These are phyloP conservation scores for Oxystoma pomonae DNA, from an alignment of 2,888 invertebrate species.

Conservation along the genomic window DNA sequence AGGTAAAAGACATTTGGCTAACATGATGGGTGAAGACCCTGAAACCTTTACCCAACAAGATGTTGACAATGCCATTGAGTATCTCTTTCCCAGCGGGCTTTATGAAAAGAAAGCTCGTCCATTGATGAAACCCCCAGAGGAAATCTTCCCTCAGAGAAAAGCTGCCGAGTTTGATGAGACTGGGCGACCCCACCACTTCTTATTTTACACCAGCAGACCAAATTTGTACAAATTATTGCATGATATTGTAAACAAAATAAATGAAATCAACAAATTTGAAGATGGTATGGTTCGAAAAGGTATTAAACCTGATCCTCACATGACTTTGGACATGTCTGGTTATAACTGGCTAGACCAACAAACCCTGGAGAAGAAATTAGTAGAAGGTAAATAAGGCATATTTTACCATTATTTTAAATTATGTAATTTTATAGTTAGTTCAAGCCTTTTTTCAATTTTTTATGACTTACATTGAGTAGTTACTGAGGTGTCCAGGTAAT, in stretches of 20 bases:
- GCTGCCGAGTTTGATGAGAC: conserved; percentile 86
- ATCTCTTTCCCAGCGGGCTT: conserved; percentile 94
- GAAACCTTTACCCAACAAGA: conserved; percentile 84
- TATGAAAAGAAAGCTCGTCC: conserved; percentile 83
- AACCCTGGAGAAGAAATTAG: conserved; percentile 56
- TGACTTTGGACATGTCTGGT: conserved; percentile 51
- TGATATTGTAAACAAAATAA: conserved; percentile 66
- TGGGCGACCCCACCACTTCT: conserved; percentile 84
- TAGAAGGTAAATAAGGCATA: conserved; percentile 58
- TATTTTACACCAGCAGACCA: conserved; percentile 89
- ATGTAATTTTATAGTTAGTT: no score
- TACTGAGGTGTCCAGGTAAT: no score
- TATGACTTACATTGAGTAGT: no score
- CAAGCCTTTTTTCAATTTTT: no score
- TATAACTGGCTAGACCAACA: conserved; percentile 1
- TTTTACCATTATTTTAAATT: no score
- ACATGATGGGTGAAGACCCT: conserved; percentile 97
- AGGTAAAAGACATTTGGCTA: conserved; percentile 93
- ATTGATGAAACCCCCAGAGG: conserved; percentile 83
- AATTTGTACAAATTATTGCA: conserved; percentile 80
- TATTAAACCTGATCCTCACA: conserved; percentile 56
- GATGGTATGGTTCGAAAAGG: conserved; percentile 65
- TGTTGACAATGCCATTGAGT: conserved; percentile 82
- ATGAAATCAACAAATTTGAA: conserved; percentile 64
- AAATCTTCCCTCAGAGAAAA: conserved; percentile 78